phyloP scores from a whole-genome alignment of 2,113 vertebrate genomes.

The Dunckerocampus dactyliophorus region DNA sequence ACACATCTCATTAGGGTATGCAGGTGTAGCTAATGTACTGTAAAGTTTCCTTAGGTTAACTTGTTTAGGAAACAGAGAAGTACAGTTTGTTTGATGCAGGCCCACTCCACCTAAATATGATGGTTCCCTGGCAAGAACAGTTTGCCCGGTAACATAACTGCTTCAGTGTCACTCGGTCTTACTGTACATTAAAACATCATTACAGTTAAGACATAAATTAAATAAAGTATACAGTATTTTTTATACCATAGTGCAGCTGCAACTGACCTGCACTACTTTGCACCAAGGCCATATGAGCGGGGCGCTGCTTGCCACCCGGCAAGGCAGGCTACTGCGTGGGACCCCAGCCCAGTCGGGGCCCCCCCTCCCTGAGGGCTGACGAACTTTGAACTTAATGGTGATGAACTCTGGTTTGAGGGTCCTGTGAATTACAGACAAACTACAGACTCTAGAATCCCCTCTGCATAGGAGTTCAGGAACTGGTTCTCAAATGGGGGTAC shows the following conservation, averaged over 20 bases:
- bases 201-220: neutral
- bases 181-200: neutral
- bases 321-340: too few species aligned
- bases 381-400: too few species aligned
- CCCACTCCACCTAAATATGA: neutral
- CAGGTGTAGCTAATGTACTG: neutral
- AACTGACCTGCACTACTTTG: neutral
- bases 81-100: neutral
- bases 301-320: too few species aligned
- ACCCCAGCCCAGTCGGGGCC: too few species aligned
- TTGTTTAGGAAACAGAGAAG: slow-evolving; percentile 2
- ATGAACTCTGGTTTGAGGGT: too few species aligned
- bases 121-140: neutral
- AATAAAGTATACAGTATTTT: neutral
- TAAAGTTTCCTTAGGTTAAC: neutral
- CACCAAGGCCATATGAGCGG: neutral
- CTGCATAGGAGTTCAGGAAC: too few species aligned
- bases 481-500: too few species aligned
- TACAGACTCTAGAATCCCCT: too few species aligned
- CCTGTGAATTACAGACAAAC: too few species aligned
- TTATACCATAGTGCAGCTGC: too few species aligned
- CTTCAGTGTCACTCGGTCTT: neutral
- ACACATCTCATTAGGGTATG: neutral
- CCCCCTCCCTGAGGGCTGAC: too few species aligned
- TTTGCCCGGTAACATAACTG: too few species aligned